Conservation (phyloP, 30 jellyfish, hydroid and myxozoan genomes). For the Catostylus mosaicus region DNA sequence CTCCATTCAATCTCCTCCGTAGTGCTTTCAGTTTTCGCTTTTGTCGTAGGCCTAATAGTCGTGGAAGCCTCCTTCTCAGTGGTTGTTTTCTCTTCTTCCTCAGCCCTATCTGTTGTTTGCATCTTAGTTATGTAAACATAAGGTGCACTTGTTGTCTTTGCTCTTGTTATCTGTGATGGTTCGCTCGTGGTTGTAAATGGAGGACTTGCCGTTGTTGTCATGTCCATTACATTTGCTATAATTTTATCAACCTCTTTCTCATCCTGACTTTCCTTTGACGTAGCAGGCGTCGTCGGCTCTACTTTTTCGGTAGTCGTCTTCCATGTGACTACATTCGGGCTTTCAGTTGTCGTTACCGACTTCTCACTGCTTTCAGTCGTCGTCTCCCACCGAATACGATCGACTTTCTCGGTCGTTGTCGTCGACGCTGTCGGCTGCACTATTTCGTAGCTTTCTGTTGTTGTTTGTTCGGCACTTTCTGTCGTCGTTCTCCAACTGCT, state of each 20-base stretch:
- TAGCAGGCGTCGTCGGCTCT: slow-evolving; percentile 14
- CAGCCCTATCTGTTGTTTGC: background rate
- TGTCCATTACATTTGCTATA: slow-evolving; percentile 55
- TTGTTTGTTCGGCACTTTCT: slow-evolving; percentile 12
- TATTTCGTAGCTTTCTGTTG: slow-evolving; percentile 17
- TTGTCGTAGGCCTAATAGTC: slow-evolving; percentile 28
- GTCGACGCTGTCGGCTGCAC: background rate
- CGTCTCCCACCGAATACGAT: background rate
- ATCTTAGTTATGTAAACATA: background rate
- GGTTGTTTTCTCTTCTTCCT: slow-evolving; percentile 9
- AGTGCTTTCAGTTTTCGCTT: slow-evolving; percentile 17
- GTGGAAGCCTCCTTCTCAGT: slow-evolving; percentile 23
- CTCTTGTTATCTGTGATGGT: slow-evolving; percentile 11
- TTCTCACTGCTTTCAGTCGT: slow-evolving; percentile 18
- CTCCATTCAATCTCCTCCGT: slow-evolving; percentile 62
- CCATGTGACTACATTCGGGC: background rate
- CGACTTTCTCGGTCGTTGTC: slow-evolving; percentile 36
- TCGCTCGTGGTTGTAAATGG: slow-evolving; percentile 11
- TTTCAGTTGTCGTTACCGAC: slow-evolving; percentile 29
- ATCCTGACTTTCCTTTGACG: slow-evolving; percentile 19
- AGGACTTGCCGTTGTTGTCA: slow-evolving; percentile 46
- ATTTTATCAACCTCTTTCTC: slow-evolving; percentile 54
- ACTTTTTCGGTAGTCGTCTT: slow-evolving; percentile 14
- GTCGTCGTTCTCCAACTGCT: slow-evolving; percentile 7
- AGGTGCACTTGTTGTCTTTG: slow-evolving; percentile 37